Evolutionary conservation across 2,888 invertebrate genomes (phyloP), one percentile per base, ranked within the genome.

Genomic region (Dendrolimus houi): DNA sequence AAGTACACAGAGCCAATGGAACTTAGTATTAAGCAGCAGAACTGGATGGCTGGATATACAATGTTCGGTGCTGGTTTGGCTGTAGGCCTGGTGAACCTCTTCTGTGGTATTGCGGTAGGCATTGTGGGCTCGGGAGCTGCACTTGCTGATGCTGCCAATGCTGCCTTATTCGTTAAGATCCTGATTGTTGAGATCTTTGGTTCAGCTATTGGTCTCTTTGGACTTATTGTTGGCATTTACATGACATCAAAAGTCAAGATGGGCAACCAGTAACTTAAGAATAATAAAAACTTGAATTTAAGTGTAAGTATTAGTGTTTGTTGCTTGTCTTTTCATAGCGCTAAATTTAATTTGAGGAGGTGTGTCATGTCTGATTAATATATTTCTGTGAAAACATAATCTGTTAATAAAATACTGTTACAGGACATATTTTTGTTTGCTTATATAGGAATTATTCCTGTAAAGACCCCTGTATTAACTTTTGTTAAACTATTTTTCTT

Each of bases 151-250:
- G 99, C 99, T 42, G 99, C 99, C 53, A 98, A 99, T 81, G 95
- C 98, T 14, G 94, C 96, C 3, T 93, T 99, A 8, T 99, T 99
- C 77, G 99, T 99, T 56, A 99, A 99, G 88, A 98, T 99, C 82
- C 93, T 99, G 54, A 99, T 99, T 83, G 96, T 99, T 54, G 99
- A 99, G 91, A 99, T 99, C 87, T 99, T 99, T 80, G 99, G 98
- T 60, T 98, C 98, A 76, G 99, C 99, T 72, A 99, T 99, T 78
- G 99, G 99, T 76, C 93, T 99, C 29, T 99, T 99, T 85, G 99
- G 99, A 58, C 93, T 99, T 58, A 99, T 99, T 85, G 98, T 99
- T 65, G 98, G 99, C 67, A 98, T 99, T 83, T 97, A 97, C 83
- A 96, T 97, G 96, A 95, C 95, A 61, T 95, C 96, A 65, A 95